Percentiles rank a stretch among this genome's conserved stretches.
Conservation (phyloP, 1,140 invertebrate genomes). For the Trichonephila inaurata region DNA sequence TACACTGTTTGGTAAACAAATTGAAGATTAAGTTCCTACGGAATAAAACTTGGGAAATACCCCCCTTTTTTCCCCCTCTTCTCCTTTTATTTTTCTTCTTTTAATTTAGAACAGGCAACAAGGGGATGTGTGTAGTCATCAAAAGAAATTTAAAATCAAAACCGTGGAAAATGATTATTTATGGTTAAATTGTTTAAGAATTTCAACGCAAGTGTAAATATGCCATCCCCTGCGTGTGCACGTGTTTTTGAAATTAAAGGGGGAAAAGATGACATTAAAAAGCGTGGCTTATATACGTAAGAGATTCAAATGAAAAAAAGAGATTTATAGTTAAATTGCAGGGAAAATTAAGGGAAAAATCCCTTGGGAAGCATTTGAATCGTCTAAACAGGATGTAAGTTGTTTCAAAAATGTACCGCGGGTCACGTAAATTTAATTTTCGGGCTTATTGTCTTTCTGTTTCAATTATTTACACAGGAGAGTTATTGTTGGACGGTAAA, state of each 20-base stretch:
- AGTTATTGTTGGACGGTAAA: not conserved
- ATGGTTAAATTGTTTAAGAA: not conserved
- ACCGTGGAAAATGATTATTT: slow-evolving; percentile 16
- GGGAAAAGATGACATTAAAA: not conserved
- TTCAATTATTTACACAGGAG: not conserved
- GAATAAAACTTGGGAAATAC: not conserved
- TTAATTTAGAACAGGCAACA: not conserved
- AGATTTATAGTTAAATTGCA: not conserved
- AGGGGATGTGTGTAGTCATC: not conserved
- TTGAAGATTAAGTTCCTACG: not conserved
- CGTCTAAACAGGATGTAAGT: not conserved
- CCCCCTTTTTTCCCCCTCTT: not conserved
- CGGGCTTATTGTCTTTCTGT: not conserved
- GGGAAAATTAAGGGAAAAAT: not conserved
- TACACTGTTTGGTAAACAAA: slow-evolving; percentile 18
- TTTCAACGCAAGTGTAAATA: not conserved
- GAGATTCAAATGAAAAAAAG: not conserved
- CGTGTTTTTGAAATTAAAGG: slow-evolving; percentile 8
- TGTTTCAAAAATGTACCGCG: not conserved
- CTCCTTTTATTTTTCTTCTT: not conserved
- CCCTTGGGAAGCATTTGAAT: too few relatives aligned
- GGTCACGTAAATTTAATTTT: slow-evolving; percentile 3
- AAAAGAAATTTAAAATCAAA: not conserved
- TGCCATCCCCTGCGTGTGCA: not conserved
- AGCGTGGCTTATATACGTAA: not conserved